Evolutionary conservation across 2,888 invertebrate genomes (phyloP).

Genomic region (Pollenia angustigena): DNA sequence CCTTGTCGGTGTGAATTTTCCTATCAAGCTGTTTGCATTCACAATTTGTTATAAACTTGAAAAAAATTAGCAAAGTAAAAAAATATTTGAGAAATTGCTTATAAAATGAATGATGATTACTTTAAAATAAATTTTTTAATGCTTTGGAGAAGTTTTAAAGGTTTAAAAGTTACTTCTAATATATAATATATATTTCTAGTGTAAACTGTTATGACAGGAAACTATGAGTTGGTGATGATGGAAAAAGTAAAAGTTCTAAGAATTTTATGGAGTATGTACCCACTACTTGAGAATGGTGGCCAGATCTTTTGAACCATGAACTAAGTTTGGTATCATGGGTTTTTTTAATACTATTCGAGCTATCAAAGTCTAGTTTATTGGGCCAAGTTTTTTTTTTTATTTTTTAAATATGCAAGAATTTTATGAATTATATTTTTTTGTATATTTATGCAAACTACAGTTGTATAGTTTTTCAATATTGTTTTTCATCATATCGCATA

Average conservation of each 20-base stretch:
- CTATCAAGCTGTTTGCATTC: conserved; percentile 66
- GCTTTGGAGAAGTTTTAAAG: neutral
- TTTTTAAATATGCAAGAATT: too few species aligned
- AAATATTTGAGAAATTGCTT: conserved; percentile 32
- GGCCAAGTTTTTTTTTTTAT: too few species aligned
- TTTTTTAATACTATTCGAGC: too few species aligned
- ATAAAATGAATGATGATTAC: conserved; percentile 36
- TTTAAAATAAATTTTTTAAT: conserved; percentile 34
- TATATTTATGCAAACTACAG: too few species aligned
- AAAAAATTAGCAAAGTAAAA: conserved; percentile 10
- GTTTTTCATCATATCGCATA: too few species aligned
- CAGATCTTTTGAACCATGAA: too few species aligned
- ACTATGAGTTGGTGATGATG: neutral
- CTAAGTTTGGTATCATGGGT: too few species aligned
- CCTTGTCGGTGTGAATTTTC: conserved; percentile 60
- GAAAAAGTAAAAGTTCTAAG: neutral
- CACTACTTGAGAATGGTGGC: neutral
- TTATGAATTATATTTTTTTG: too few species aligned
- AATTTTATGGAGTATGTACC: neutral
- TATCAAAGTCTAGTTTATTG: too few species aligned
- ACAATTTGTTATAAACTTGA: conserved; percentile 49
- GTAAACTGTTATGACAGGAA: neutral
- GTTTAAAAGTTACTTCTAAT: neutral
- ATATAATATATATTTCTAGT: neutral
- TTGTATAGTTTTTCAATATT: too few species aligned